phyloP scores from a whole-genome alignment of 1,140 invertebrate genomes.

The Asbolus verrucosus region DNA sequence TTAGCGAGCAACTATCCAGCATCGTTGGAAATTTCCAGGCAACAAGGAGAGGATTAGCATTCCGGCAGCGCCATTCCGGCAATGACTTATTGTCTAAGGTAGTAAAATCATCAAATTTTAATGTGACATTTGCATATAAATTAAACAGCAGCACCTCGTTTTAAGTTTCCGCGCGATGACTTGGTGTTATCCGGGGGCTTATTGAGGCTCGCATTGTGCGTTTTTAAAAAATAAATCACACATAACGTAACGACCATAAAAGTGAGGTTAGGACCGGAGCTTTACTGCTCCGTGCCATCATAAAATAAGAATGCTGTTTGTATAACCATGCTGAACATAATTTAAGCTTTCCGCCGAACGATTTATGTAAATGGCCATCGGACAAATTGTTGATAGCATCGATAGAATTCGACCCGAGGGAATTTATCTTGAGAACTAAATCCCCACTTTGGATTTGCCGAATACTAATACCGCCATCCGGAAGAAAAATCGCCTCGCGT shows the following conservation, averaged over 20 bases:
- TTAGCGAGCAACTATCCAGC: background rate
- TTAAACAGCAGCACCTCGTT: slow-evolving; percentile 35
- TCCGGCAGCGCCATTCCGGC: slow-evolving; percentile 10
- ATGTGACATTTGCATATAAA: slow-evolving; percentile 51
- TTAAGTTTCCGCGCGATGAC: background rate
- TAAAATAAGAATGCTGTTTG: slow-evolving; percentile 32
- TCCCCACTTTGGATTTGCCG: slow-evolving; percentile 49
- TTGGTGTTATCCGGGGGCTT: slow-evolving; percentile 4
- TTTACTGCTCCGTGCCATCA: slow-evolving; percentile 7
- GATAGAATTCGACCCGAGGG: slow-evolving; percentile 51
- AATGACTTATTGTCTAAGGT: slow-evolving; percentile 44
- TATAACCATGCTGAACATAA: slow-evolving; percentile 43
- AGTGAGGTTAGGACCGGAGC: background rate
- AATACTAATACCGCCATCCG: slow-evolving; percentile 46
- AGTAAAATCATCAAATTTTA: slow-evolving; percentile 49
- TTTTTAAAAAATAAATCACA: slow-evolving; percentile 28
- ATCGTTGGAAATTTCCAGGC: background rate
- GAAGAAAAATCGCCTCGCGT: slow-evolving; percentile 12
- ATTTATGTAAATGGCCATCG: slow-evolving; percentile 49
- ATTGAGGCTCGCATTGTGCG: slow-evolving; percentile 13
- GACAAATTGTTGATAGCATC: slow-evolving; percentile 50
- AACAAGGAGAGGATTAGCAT: slow-evolving; percentile 34
- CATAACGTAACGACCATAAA: slow-evolving; percentile 8
- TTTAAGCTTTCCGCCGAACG: slow-evolving; percentile 38
- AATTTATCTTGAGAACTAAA: slow-evolving; percentile 51